phyloP scores from a whole-genome alignment of 2,888 invertebrate species.

The Venusia cambrica region DNA sequence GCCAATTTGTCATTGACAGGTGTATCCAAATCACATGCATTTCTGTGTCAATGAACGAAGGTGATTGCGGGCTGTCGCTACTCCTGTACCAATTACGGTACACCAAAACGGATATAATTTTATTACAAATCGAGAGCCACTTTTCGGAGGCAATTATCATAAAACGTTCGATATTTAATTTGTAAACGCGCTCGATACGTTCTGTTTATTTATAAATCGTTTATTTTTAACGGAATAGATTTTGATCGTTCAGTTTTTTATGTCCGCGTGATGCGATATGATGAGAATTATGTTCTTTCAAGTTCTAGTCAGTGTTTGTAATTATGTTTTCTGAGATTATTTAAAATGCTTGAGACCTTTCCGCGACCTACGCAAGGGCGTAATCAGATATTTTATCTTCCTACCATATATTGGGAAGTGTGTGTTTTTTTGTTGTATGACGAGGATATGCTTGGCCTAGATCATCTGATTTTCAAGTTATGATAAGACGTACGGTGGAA shows the following conservation, averaged over 20 bases:
- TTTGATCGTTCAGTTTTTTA: conserved; percentile 18
- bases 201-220: conserved; percentile 23
- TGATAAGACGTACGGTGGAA: too few relatives aligned
- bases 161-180: conserved; percentile 26
- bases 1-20: conserved; percentile 23
- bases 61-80: conserved; percentile 19
- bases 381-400: too few relatives aligned
- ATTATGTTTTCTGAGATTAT: neutral
- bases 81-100: conserved; percentile 24
- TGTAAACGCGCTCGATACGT: conserved; percentile 27
- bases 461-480: too few relatives aligned
- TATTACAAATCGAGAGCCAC: conserved; percentile 18
- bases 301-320: conserved; percentile 9
- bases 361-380: too few relatives aligned
- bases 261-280: conserved; percentile 14
- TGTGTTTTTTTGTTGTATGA: too few relatives aligned
- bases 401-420: too few relatives aligned
- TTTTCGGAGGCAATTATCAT: conserved; percentile 20
- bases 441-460: too few relatives aligned
- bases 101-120: conserved; percentile 21
- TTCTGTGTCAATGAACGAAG: conserved; percentile 14
- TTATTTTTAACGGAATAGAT: conserved; percentile 28
- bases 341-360: neutral
- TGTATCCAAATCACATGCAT: conserved; percentile 20
- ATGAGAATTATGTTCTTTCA: conserved; percentile 14